A percentile compares a stretch with the other conserved stretches of the same genome.
These are phyloP conservation scores for Lasius fuliginosus DNA, from an alignment of 2,888 invertebrate genomes.

Conservation along the genomic window DNA sequence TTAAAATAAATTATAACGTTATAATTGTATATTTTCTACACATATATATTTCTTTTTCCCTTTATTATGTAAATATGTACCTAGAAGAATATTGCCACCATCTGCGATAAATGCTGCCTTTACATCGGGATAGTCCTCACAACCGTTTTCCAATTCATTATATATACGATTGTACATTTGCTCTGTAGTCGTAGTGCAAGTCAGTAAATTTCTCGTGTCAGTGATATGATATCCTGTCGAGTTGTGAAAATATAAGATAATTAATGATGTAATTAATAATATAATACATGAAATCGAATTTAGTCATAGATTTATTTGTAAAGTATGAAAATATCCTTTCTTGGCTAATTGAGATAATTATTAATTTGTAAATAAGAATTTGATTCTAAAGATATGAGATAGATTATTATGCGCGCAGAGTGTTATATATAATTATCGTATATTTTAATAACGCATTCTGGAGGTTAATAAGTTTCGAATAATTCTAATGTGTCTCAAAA, in stretches of 20 bases:
- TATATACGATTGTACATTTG: constrained; percentile 90
- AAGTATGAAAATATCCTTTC: neutral
- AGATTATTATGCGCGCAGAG: neutral
- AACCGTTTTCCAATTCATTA: constrained; percentile 87
- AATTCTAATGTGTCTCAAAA: neutral
- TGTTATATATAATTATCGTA: neutral
- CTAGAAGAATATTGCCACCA: constrained; percentile 88
- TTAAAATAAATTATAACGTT: neutral
- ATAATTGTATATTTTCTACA: too few relatives aligned
- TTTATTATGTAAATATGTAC: neutral
- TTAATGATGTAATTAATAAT: neutral
- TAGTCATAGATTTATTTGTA: neutral
- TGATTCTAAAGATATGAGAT: neutral
- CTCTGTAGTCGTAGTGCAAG: constrained; percentile 88
- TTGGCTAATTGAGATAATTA: neutral
- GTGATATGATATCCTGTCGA: constrained; percentile 90
- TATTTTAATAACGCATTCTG: neutral
- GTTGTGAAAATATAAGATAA: constrained; percentile 5
- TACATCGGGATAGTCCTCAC: constrained; percentile 88
- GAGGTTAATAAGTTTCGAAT: neutral
- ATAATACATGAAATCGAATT: neutral
- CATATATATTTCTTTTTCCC: too few relatives aligned
- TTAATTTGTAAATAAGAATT: neutral
- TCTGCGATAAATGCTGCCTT: constrained; percentile 95
- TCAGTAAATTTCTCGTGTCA: constrained; percentile 87